Base-by-base conservation (phyloP, 2,113 vertebrate genomes). In the Callithrix jacchus region DNA sequence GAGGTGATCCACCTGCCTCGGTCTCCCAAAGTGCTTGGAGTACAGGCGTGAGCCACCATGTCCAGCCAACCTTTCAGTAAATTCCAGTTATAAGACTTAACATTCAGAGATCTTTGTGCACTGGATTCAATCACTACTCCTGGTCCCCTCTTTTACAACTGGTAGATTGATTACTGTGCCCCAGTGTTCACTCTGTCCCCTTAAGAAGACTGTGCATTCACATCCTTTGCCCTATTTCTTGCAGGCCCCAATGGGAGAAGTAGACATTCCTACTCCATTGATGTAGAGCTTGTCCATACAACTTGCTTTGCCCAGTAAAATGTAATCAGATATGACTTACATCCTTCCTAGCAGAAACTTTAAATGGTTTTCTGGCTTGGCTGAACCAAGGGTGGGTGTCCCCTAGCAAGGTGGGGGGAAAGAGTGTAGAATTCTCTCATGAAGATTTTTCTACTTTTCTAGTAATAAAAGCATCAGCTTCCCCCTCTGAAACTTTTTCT, bases 381-480 rank as follows among this genome's bases (percentile, higher is more conserved):
- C 70, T 70, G 49, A 79, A 61, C 10, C 1, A 42, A 83, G 49
- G 27, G 49, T 56, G 85, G 23, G 30, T 70, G 79, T 49, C 23
- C 32, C 16, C 92, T 45, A 42, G 18, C 47, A 90, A 81, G 61
- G 21, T 45, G 37, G 17, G 68, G 49, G 56, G 42, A 23, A 52
- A 37, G 47, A 12, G 13, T 14, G 1, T 8, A 61, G 71, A 73
- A 58, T 71, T 66, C 54, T 94, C 85, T 92, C 91, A 89, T 2
- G 12, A 91, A 93, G 74, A 68, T 84, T n/a, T 58, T 71, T 90
- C 83, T 92, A 81, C 92, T 93, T 66, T 76, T 74, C 52, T 66
- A 89, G 83, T 87, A 79, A 77, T n/a, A 66, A 88, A 87, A 89
- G 30, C 35, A 92, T 73, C 92, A 94, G 89, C 80, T 96, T 87